These are phyloP conservation scores for Siphamia tubifer DNA, from an alignment of 2,113 vertebrate genomes.

Conservation along the genomic window DNA sequence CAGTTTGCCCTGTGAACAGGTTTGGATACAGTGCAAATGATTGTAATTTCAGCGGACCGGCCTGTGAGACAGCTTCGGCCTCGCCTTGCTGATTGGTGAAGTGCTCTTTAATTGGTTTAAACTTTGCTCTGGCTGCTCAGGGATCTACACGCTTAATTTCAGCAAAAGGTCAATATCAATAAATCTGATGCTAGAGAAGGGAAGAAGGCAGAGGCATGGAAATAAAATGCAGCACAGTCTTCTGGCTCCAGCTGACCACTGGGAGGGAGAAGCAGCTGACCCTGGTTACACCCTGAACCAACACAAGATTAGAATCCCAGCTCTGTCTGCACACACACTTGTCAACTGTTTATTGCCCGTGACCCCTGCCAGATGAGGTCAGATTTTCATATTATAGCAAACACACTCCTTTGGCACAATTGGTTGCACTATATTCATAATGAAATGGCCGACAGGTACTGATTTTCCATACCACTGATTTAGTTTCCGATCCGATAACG, in stretches of 20 bases:
- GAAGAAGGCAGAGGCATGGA: constrained; percentile 40
- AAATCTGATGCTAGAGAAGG: constrained; percentile 69
- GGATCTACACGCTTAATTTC: constrained; percentile 80
- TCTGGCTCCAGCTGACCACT: constrained; percentile 54
- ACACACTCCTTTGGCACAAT: constrained; percentile 74
- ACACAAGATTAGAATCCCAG: constrained; percentile 80
- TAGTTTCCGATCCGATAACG: too few species aligned
- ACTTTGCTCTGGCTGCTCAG: constrained; percentile 78
- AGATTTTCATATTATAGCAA: constrained; percentile 80
- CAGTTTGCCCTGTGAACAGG: constrained; percentile 57
- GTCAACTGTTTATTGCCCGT: constrained; percentile 81
- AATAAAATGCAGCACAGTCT: constrained; percentile 44
- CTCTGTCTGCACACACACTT: constrained; percentile 63
- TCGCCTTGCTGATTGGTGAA: constrained; percentile 74
- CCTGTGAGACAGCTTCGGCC: constrained; percentile 59
- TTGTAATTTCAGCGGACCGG: constrained; percentile 63
- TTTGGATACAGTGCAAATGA: constrained; percentile 72
- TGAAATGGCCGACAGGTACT: constrained; percentile 71
- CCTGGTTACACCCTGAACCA: constrained; percentile 63
- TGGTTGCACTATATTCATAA: constrained; percentile 77
- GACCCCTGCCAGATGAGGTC: constrained; percentile 79
- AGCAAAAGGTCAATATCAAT: constrained; percentile 85
- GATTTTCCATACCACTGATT: too few species aligned
- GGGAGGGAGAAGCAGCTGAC: constrained; percentile 65
- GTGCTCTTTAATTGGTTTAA: constrained; percentile 84